A percentile compares a stretch with the other conserved stretches of the same genome.
phyloP scores from a whole-genome alignment of 2,888 invertebrate genomes.

The Sisyra nigra region DNA sequence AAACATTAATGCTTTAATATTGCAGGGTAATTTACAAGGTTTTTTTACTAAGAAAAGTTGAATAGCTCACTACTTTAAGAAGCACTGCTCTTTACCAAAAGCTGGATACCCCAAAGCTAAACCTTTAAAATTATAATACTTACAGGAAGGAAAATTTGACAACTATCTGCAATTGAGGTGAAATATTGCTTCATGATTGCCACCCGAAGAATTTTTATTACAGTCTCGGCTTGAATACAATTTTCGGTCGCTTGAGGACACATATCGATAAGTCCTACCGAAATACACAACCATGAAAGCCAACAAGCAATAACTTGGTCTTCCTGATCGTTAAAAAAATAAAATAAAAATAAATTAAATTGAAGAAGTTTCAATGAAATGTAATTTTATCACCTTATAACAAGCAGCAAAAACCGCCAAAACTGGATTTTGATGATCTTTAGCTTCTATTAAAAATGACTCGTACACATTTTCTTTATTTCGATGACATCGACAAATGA shows the following conservation, averaged over 20 bases:
- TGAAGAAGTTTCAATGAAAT: constrained; percentile 6
- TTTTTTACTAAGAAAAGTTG: no score
- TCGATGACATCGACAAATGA: constrained; percentile 46
- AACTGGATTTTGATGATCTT: constrained; percentile 38
- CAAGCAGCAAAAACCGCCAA: constrained; percentile 49
- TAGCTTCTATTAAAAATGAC: constrained; percentile 41
- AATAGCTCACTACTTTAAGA: no score
- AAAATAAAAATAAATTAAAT: constrained; percentile 4
- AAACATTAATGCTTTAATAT: no score
- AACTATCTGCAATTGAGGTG: constrained; percentile 43
- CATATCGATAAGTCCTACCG: constrained; percentile 15
- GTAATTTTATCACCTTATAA: constrained; percentile 37
- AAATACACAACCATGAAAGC: constrained; percentile 38
- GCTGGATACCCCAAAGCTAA: no score
- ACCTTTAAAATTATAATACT: constrained; percentile 17
- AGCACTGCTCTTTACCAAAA: no score
- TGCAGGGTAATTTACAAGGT: no score
- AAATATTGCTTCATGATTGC: constrained; percentile 39
- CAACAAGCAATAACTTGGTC: constrained; percentile 42
- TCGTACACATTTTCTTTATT: constrained; percentile 48
- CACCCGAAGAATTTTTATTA: constrained; percentile 29
- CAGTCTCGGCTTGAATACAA: constrained; percentile 14
- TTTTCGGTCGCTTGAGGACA: constrained; percentile 13
- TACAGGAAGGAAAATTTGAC: constrained; percentile 54
- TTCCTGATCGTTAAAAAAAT: constrained; percentile 28